phyloP scores from a whole-genome alignment of 2,113 vertebrate genomes.

The Raphicerus campestris region DNA sequence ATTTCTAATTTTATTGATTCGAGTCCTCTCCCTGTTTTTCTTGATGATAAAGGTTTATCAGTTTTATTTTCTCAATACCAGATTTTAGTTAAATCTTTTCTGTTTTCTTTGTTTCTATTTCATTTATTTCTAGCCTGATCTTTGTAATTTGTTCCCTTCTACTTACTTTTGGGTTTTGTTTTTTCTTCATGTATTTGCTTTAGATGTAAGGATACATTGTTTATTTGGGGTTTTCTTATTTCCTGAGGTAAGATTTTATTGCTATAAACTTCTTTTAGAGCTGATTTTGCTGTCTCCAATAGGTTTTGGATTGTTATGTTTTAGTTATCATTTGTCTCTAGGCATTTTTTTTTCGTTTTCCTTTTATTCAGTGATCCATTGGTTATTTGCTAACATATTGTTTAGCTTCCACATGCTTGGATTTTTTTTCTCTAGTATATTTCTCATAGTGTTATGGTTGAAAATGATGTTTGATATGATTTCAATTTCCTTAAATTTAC shows the following conservation, averaged over 20 bases:
- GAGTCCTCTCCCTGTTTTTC: neutral
- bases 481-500: neutral
- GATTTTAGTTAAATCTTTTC: neutral
- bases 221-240: neutral
- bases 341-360: neutral
- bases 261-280: neutral
- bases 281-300: neutral
- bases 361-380: neutral
- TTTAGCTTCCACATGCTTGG: neutral
- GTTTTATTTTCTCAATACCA: neutral
- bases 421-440: neutral
- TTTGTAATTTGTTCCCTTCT: neutral
- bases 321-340: neutral
- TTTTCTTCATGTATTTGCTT: neutral
- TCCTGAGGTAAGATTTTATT: neutral
- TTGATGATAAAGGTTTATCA: neutral
- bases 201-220: neutral
- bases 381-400: neutral
- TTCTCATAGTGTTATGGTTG: neutral
- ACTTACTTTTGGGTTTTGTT: neutral
- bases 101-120: neutral
- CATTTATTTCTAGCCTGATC: neutral
- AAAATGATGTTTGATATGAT: neutral
- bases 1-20: neutral
- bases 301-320: neutral